These are phyloP conservation scores for Dromiciops gliroides DNA, from an alignment of 2,113 vertebrate genomes.

Conservation along the genomic window DNA sequence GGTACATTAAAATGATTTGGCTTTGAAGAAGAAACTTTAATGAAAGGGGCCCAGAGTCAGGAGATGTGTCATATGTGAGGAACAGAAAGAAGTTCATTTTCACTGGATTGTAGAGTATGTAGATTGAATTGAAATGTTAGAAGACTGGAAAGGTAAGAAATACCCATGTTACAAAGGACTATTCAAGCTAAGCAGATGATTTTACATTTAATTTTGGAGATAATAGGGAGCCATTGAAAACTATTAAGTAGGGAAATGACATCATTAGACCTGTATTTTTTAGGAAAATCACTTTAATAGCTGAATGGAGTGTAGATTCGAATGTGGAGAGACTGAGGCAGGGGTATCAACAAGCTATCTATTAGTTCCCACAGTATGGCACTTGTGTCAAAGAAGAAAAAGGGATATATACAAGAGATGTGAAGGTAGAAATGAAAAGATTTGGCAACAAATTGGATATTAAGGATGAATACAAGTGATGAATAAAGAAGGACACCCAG, in stretches of 20 bases:
- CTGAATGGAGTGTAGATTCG: background rate
- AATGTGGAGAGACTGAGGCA: background rate
- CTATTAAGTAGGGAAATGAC: background rate
- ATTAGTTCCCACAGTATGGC: background rate
- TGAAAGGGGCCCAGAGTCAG: background rate
- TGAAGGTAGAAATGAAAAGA: background rate
- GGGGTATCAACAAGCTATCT: background rate
- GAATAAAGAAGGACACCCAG: too few species aligned
- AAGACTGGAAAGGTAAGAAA: background rate
- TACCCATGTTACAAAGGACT: background rate
- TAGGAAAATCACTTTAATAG: background rate
- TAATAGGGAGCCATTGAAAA: background rate
- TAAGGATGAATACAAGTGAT: too few species aligned
- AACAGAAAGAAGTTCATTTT: background rate
- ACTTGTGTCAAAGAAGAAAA: background rate
- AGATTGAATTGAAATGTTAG: background rate
- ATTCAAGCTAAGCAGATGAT: background rate
- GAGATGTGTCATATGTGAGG: background rate
- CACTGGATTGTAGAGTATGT: background rate
- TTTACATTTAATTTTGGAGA: background rate
- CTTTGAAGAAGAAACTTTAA: conserved; percentile 76
- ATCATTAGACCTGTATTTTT: background rate
- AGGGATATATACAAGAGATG: background rate
- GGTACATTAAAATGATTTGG: conserved; percentile 79
- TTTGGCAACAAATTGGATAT: too few species aligned